Evolutionary conservation across 2,888 invertebrate genomes (phyloP).

Genomic region (Phalera bucephala): DNA sequence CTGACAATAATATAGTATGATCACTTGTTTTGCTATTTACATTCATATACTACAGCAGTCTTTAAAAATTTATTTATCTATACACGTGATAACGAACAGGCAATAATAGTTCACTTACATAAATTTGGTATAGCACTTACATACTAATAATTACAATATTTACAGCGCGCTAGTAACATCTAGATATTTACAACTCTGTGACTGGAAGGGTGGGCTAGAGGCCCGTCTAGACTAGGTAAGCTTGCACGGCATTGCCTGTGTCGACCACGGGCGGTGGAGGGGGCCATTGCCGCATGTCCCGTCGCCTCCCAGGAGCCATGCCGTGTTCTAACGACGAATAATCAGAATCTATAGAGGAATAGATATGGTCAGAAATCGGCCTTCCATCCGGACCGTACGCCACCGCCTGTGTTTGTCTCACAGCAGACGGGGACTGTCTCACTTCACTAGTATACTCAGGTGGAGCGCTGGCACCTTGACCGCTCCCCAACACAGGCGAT

Average conservation of each 20-base stretch:
- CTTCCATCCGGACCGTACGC: constrained; percentile 84
- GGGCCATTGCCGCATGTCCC: constrained; percentile 74
- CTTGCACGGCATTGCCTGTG: constrained; percentile 82
- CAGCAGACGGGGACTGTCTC: constrained; percentile 66
- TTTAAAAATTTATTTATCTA: constrained; percentile 82
- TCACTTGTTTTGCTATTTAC: constrained; percentile 82
- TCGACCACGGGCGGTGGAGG: constrained; percentile 76
- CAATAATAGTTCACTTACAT: constrained; percentile 78
- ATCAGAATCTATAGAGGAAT: constrained; percentile 95
- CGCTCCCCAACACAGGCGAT: constrained; percentile 74
- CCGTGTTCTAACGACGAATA: constrained; percentile 92
- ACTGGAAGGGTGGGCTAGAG: constrained; percentile 69
- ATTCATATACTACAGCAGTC: constrained; percentile 83
- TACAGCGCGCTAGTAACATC: constrained; percentile 69
- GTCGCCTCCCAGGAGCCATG: constrained; percentile 75
- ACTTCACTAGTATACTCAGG: constrained; percentile 78
- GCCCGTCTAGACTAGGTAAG: constrained; percentile 86
- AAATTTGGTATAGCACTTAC: constrained; percentile 82
- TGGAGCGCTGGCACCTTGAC: constrained; percentile 72
- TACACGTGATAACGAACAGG: constrained; percentile 81
- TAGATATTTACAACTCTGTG: constrained; percentile 72
- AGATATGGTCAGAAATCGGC: constrained; percentile 94
- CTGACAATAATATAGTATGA: constrained; percentile 79
- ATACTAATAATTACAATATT: constrained; percentile 74
- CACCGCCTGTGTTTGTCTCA: constrained; percentile 75